A percentile compares a stretch with the other conserved stretches of the same genome.
Evolutionary conservation across 1,140 invertebrate species (phyloP).

Genomic region (Drosophila mayri): DNA sequence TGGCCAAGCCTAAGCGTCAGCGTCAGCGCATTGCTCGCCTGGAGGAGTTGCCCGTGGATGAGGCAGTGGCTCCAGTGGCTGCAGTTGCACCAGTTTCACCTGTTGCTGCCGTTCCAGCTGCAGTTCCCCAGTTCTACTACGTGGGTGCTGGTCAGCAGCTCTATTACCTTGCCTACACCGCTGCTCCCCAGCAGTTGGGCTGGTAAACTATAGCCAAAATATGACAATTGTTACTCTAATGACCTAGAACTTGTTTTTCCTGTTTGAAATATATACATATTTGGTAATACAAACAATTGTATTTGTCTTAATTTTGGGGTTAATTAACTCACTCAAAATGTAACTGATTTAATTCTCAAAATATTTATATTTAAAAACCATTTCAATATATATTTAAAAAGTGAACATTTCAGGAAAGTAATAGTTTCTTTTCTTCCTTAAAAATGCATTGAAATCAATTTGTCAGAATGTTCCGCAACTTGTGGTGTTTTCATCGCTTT

Average conservation of each 20-base stretch:
- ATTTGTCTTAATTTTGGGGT: background rate
- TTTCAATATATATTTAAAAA: background rate
- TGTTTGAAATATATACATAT: constrained; percentile 5
- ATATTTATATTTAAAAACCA: background rate
- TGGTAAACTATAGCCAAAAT: constrained; percentile 40
- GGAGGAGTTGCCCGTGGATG: constrained; percentile 56
- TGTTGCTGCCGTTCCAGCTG: constrained; percentile 19
- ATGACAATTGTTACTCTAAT: constrained; percentile 2
- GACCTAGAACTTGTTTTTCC: constrained; percentile 3
- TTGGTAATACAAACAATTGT: constrained; percentile 3
- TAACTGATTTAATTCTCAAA: background rate
- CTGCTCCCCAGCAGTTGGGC: constrained; percentile 53
- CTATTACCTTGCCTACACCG: constrained; percentile 58
- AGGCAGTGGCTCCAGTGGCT: constrained; percentile 11
- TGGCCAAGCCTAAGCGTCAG: constrained; percentile 48
- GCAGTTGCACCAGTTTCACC: constrained; percentile 4
- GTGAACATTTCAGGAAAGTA: background rate
- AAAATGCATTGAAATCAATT: constrained; percentile 17
- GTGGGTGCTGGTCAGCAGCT: constrained; percentile 55
- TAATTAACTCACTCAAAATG: background rate
- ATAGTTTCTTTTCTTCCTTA: background rate
- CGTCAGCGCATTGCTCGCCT: constrained; percentile 65
- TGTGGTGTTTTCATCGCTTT: constrained; percentile 3
- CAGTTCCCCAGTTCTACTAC: constrained; percentile 58
- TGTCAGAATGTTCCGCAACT: constrained; percentile 1